Evolutionary conservation across 2,113 vertebrate species (phyloP), one percentile per base, ranked within the genome.

Genomic region (Hippopotamus amphibius): DNA sequence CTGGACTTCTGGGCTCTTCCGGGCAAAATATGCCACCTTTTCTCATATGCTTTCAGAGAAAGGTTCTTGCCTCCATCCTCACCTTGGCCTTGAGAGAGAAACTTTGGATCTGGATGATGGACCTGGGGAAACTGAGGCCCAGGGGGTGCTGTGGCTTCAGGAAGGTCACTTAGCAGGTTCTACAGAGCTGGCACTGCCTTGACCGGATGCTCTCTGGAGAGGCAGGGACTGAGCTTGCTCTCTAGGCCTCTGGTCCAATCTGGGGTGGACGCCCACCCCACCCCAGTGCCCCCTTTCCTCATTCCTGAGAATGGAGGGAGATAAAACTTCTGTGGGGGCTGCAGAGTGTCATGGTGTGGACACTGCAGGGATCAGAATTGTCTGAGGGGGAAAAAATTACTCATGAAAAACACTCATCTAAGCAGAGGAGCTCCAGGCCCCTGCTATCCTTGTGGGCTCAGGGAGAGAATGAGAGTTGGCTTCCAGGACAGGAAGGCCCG

Each of bases 101-200:
- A 95, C 77, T 95, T 97, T 77, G 85, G 43, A 69, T 93, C 83
- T 69, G 69, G 43, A 43, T 74, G 81, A 53, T 68, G 15, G 68
- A 8, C 30, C 15, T 33, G 96, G 88, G 92, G 15, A 95, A 3
- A 21, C 95, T 50, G 97, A 83, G 98, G 93, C 95, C 94, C 88
- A 2, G 81, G 10, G 10, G 63, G 7, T 16, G 30, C 6, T 5
- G 71, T 16, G 83, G 28, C 63, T 97, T 90, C 37, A 46, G 33
- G 14, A 88, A 61, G 74, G 85, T 90, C 69, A 69, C 30, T 89
- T 28, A 69, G 85, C 5, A n/a, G 50, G 59, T 33, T 48, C 17
- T 8, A 30, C 85, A 76, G 94, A 57, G 76, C 72, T 65, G 84
- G 12, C 37, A 37, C 10, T 33, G 11, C 33, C 46, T 66, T 41